phyloP scores from a whole-genome alignment of 2,113 vertebrate species.

The Bolborhynchus lineola region DNA sequence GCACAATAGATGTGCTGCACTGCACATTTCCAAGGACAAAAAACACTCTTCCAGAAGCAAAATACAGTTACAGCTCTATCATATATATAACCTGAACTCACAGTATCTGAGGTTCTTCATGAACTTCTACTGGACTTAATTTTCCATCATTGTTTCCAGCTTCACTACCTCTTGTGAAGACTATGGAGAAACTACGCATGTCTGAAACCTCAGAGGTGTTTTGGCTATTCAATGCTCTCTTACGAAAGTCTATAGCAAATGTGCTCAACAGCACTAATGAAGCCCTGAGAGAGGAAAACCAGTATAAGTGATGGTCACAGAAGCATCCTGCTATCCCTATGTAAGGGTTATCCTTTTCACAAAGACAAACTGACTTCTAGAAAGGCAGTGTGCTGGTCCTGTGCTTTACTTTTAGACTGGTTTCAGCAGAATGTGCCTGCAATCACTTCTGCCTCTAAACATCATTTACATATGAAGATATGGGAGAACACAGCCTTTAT shows the following conservation, averaged over 20 bases:
- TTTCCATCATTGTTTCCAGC: rapidly evolving
- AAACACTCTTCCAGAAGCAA: not conserved
- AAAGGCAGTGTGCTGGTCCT: not conserved
- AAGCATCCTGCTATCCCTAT: not conserved
- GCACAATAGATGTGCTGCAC: rapidly evolving
- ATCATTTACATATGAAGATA: not conserved
- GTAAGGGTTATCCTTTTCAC: not conserved
- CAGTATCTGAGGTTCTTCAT: not conserved
- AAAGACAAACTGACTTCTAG: not conserved
- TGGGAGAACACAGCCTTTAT: not conserved
- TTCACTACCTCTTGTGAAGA: not conserved
- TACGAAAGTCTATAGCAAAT: not conserved
- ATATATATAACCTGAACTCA: not conserved
- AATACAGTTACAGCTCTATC: not conserved
- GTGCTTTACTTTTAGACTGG: not conserved
- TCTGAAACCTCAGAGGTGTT: not conserved
- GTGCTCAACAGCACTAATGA: not conserved
- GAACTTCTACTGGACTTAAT: not conserved
- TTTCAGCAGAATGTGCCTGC: not conserved
- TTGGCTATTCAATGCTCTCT: not conserved
- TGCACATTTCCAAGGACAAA: not conserved
- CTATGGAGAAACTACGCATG: rapidly evolving
- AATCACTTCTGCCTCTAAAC: not conserved
- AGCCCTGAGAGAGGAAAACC: not conserved
- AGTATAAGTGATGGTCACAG: rapidly evolving